Evolutionary conservation across 1,140 invertebrate species (phyloP).

Genomic region (Scaptomyza pallida): DNA sequence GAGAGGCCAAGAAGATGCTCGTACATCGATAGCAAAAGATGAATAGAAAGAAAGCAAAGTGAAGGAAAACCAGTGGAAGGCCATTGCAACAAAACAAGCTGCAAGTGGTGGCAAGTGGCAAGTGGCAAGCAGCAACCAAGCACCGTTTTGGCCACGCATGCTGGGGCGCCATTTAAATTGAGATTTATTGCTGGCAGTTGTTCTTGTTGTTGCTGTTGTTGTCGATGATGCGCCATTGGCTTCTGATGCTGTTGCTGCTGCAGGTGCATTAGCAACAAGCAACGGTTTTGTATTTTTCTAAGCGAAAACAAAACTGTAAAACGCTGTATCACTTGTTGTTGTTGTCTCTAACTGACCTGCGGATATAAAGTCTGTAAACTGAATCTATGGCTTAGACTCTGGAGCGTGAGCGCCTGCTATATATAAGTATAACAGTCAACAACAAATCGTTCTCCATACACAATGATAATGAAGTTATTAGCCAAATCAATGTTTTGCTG

Average conservation of each 20-base stretch:
- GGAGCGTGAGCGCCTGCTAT: slow-evolving; percentile 46
- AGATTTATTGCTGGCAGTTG: slow-evolving; percentile 80
- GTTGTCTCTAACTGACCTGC: slow-evolving; percentile 19
- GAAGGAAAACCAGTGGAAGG: slow-evolving; percentile 77
- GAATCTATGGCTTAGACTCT: not conserved
- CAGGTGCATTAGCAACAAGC: slow-evolving; percentile 30
- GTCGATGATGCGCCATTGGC: slow-evolving; percentile 41
- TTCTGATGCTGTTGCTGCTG: slow-evolving; percentile 63
- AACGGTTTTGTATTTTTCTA: slow-evolving; percentile 40
- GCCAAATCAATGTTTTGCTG: slow-evolving; percentile 45
- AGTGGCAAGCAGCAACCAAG: slow-evolving; percentile 36
- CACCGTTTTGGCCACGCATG: slow-evolving; percentile 82
- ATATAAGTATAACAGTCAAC: slow-evolving; percentile 73
- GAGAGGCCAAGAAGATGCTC: slow-evolving; percentile 16
- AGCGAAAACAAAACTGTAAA: slow-evolving; percentile 74
- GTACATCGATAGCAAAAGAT: slow-evolving; percentile 20
- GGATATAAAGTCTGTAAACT: slow-evolving; percentile 10
- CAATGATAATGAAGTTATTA: slow-evolving; percentile 77
- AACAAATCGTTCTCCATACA: slow-evolving; percentile 61
- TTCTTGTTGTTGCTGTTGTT: slow-evolving; percentile 13
- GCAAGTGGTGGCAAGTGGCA: not conserved
- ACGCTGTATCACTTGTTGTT: slow-evolving; percentile 36
- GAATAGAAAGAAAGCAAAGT: slow-evolving; percentile 45
- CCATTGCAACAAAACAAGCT: slow-evolving; percentile 15
- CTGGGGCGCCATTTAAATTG: slow-evolving; percentile 84